Evolutionary conservation across 1,140 invertebrate species (phyloP), one percentile per base, ranked within the genome.

Genomic region (Penaeus chinensis): DNA sequence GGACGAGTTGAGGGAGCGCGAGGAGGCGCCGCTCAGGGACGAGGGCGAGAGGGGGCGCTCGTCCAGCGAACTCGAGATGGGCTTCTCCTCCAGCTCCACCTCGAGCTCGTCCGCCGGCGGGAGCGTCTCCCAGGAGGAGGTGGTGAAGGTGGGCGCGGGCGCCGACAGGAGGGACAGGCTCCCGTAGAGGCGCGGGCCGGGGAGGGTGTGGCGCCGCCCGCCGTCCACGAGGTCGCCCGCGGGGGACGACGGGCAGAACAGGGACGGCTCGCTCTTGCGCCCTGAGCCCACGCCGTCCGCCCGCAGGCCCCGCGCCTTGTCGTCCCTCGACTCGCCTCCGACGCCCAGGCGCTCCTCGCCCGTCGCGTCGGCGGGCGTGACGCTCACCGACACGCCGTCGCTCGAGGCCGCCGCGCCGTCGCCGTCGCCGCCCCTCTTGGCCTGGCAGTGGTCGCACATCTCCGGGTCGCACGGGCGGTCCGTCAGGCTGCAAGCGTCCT

Each of bases 41-140:
- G 77, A 24, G n/a, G 76, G 71, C 27, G 82, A 76, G 1, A 32
- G 32, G 22, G 42, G 61, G 5, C 69, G 69, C 61, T 42, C 24
- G 54, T 54, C 54, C 20, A 83, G 32, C 8, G 65, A 63, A 0
- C 66, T 54, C 27, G 84, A 65, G 27, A 90, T 87, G 11, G 89
- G 85, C 77, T 90, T 90, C 54, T 88, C 82, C 63, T 90, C 89
- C 63, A 90, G 71, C 69, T 88, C 87, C 13, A 90, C 85, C 37
- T 90, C 89, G 22, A 88, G 63, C 37, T 90, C 89, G 71, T 90
- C 89, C 19, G 89, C 89, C 4, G 89, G 89, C 20, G 89, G 89
- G n/a, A 90, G 78, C 19, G 89, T 85, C 69, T 90, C 89, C 89
- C 89, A 90, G 13, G 89, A 90, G 2, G 89, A 87, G 24, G 89